phyloP scores from a whole-genome alignment of 2,113 vertebrate genomes.

The Tragelaphus scriptus region DNA sequence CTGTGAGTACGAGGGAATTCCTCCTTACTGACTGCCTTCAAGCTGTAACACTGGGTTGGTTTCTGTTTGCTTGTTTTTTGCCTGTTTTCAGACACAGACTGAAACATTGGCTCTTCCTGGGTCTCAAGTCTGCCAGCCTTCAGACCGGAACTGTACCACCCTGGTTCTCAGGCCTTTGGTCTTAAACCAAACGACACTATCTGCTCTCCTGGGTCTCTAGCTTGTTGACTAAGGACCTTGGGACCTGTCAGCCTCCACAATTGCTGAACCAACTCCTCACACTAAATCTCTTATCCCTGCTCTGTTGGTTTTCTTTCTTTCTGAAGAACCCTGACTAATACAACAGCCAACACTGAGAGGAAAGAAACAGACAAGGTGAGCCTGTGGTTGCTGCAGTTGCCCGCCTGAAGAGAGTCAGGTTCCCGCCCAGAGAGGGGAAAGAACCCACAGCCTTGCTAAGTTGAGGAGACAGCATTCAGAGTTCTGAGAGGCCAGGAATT shows the following conservation, averaged over 20 bases:
- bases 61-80: neutral
- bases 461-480: neutral
- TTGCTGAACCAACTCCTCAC: neutral
- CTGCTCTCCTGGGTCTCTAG: neutral
- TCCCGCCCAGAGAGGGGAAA: neutral
- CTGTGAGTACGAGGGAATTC: neutral
- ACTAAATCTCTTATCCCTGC: neutral
- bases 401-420: neutral
- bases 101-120: neutral
- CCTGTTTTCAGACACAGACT: neutral
- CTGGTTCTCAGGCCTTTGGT: neutral
- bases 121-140: neutral
- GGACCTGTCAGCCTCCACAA: neutral
- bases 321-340: neutral
- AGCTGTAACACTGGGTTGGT: neutral
- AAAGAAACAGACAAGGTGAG: neutral
- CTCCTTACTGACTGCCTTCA: neutral
- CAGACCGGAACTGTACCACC: neutral
- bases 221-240: neutral
- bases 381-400: neutral
- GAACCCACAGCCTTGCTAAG: neutral
- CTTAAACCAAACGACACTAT: neutral
- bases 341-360: neutral
- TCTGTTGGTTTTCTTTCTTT: neutral
- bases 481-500: neutral